phyloP scores from a whole-genome alignment of 2,888 invertebrate genomes.

The Syrista parreyssii region DNA sequence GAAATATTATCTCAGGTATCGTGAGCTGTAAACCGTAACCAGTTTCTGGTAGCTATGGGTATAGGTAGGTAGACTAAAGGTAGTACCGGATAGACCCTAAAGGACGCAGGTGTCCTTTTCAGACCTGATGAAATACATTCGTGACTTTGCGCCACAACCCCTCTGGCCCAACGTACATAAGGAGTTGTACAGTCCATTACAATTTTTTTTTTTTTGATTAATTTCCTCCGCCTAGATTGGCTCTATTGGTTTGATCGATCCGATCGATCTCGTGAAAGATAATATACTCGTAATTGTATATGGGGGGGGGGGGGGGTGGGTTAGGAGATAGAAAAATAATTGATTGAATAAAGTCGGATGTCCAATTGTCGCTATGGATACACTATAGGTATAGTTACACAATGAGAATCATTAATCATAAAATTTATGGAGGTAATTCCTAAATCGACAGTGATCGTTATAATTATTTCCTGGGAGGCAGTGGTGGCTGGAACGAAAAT shows the following conservation, averaged over 20 bases:
- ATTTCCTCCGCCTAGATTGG: background rate
- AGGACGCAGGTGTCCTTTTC: background rate
- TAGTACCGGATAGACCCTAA: background rate
- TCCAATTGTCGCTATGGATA: background rate
- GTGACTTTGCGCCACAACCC: background rate
- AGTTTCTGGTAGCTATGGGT: background rate
- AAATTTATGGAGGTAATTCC: constrained; percentile 8
- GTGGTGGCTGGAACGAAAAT: constrained; percentile 33
- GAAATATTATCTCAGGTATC: background rate
- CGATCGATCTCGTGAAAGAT: background rate
- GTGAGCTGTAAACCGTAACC: background rate
- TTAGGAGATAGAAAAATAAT: background rate
- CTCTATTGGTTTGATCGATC: background rate
- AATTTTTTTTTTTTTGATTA: background rate
- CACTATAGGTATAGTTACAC: background rate
- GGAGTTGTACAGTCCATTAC: background rate
- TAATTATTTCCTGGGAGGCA: constrained; percentile 35
- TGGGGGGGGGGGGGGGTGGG: background rate
- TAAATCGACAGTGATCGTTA: constrained; percentile 36
- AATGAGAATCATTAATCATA: background rate
- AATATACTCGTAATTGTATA: background rate
- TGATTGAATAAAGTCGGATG: background rate
- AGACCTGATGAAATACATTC: background rate
- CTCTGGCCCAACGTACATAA: background rate
- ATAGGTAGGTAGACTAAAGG: background rate